Base-by-base conservation (phyloP, 2,888 invertebrate species). In the Scaptomyza polygonia region DNA sequence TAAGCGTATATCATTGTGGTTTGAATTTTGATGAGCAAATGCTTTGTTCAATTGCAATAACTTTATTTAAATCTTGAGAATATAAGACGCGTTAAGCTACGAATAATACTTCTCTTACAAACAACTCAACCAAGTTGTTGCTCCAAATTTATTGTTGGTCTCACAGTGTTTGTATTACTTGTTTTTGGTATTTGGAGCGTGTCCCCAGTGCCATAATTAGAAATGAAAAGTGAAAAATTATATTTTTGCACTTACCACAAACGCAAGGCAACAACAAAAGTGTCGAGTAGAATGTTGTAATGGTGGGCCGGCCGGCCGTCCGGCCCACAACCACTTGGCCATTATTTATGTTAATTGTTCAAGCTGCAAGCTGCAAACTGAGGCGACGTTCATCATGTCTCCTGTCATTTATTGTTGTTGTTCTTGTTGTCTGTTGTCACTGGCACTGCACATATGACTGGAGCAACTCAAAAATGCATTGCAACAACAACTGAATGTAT, bases 271-370 rank as follows among this genome's bases (percentile, higher is more conserved):
- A 62, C 29, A 58, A 62, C 29, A 58, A 14, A 14, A 14, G 14
- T 59, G 64, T 61, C 49, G 59, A 63, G 54, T 21, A 57, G 53
- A 49, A 44, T 32, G 32, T 12, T 5, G 32, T 1, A 34, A 36
- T 14, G 36, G 36, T 36, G 36, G 14, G 36, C n/a, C n/a, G n/a
- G n/a, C n/a, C n/a, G n/a, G n/a, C n/a, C n/a, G 1, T 3, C 29
- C 8, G 8, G 8, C 36, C 63, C 1, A 36, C 14, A 68, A 76
- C 73, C 81, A 79, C 81, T 81, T 72, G 81, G 74, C 79, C 58
- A 84, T 82, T 82, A 82, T 82, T 82, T 85, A 82, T 82, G 81
- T 77, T 84, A 85, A 82, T 82, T 82, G 85, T 79, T 54, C 51
- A 43, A 66, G 68, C 68, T 36, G 14, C 51, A 43, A 66, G 70